A percentile compares a stretch with the other conserved stretches of the same genome.
Conservation (phyloP, 2,113 vertebrate species). For the Mobula hypostoma region DNA sequence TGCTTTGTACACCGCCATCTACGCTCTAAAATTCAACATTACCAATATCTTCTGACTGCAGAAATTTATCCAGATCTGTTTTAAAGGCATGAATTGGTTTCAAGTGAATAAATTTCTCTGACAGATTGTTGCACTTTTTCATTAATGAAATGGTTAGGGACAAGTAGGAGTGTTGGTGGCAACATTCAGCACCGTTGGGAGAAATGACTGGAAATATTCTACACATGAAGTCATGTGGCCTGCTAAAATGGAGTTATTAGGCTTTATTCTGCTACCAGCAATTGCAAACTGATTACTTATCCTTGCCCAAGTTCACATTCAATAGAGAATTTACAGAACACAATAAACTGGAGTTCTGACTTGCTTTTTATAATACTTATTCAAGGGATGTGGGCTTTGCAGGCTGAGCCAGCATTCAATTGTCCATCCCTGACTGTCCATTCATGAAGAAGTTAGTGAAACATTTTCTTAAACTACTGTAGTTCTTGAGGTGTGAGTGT, state of each 20-base stretch:
- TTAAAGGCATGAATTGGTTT: neutral
- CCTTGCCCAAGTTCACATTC: too few relatives aligned
- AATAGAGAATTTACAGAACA: neutral
- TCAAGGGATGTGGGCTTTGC: too few relatives aligned
- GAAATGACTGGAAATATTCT: neutral
- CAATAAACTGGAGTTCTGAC: neutral
- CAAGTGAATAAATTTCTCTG: neutral
- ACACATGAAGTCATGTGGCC: neutral
- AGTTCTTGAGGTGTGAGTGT: too few relatives aligned
- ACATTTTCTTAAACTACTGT: too few relatives aligned
- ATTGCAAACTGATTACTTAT: neutral
- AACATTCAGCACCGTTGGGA: neutral
- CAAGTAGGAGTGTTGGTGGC: neutral
- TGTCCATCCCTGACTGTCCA: too few relatives aligned
- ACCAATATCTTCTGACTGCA: neutral
- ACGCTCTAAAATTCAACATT: neutral
- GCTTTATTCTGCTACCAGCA: neutral
- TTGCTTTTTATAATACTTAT: too few relatives aligned
- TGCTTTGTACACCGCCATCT: neutral
- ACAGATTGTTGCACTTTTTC: neutral
- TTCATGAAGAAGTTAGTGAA: too few relatives aligned
- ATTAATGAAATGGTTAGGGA: neutral
- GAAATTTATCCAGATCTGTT: neutral
- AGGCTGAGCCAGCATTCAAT: too few relatives aligned
- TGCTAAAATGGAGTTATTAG: neutral